Conservation (phyloP, 2,113 vertebrate genomes). For the Equus przewalskii region DNA sequence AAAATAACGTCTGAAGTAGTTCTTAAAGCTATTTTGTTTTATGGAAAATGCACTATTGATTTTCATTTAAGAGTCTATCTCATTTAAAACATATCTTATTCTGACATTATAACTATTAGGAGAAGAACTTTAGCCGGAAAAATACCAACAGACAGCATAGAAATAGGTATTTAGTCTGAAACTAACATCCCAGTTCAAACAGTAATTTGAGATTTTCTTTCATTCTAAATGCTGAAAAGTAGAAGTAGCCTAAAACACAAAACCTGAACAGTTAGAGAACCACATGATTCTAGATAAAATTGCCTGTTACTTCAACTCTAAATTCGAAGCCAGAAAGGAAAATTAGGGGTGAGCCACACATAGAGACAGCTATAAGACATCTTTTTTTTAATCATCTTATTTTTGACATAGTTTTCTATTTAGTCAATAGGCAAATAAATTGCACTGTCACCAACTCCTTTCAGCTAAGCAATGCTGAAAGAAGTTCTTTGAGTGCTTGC, state of each 20-base stretch:
- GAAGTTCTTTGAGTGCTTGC: not conserved
- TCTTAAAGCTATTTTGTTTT: conserved; percentile 60
- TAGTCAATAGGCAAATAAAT: not conserved
- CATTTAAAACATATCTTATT: conserved; percentile 66
- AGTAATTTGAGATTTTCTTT: conserved; percentile 46
- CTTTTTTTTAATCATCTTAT: not conserved
- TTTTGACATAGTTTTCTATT: not conserved
- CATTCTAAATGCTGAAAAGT: conserved; percentile 50
- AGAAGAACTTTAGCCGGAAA: conserved; percentile 63
- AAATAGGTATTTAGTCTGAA: conserved; percentile 38
- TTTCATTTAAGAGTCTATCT: conserved; percentile 71
- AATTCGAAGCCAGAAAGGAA: conserved; percentile 20
- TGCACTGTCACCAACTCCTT: not conserved
- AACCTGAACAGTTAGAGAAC: conserved; percentile 25
- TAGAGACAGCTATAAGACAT: not conserved
- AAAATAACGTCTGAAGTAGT: conserved; percentile 63
- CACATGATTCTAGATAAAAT: conserved; percentile 6
- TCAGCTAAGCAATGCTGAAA: not conserved
- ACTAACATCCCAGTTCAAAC: conserved; percentile 47
- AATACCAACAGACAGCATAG: conserved; percentile 50
- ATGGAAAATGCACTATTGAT: conserved; percentile 69
- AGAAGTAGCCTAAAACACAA: conserved; percentile 40
- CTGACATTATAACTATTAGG: conserved; percentile 48
- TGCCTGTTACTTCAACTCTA: not conserved
- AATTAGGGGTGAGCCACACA: not conserved